Conservation (phyloP, 2,888 invertebrate species). For the Cosmia trapezina region DNA sequence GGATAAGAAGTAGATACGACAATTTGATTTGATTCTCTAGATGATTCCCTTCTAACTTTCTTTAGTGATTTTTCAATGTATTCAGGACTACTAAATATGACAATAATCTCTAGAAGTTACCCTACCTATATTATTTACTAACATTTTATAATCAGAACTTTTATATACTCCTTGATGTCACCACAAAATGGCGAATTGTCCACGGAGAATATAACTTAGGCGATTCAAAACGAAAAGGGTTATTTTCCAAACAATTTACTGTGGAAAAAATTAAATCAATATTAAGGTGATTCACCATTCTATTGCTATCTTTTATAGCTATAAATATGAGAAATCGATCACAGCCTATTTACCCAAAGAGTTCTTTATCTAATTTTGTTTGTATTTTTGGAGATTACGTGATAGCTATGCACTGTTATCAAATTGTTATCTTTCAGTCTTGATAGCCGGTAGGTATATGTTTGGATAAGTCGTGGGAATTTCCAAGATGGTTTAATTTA, state of each 20-base stretch:
- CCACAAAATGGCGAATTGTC: neutral
- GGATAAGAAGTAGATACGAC: neutral
- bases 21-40: neutral
- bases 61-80: neutral
- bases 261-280: neutral
- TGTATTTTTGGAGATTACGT: conserved; percentile 24
- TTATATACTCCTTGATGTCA: neutral
- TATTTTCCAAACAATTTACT: neutral
- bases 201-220: neutral
- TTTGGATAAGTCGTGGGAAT: conserved; percentile 23
- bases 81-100: neutral
- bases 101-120: neutral
- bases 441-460: neutral
- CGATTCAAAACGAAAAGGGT: neutral
- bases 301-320: neutral
- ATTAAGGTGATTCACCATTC: neutral
- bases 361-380: conserved; percentile 31
- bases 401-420: conserved; percentile 22
- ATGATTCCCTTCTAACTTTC: neutral
- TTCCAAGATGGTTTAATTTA: neutral
- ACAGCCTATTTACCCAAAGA: conserved; percentile 28
- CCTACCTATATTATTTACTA: neutral
- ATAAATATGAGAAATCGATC: conserved; percentile 22
- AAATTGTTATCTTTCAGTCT: conserved; percentile 9
- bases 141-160: neutral